Evolutionary conservation across 2,113 vertebrate genomes (phyloP).

Genomic region (Oryzias javanicus): DNA sequence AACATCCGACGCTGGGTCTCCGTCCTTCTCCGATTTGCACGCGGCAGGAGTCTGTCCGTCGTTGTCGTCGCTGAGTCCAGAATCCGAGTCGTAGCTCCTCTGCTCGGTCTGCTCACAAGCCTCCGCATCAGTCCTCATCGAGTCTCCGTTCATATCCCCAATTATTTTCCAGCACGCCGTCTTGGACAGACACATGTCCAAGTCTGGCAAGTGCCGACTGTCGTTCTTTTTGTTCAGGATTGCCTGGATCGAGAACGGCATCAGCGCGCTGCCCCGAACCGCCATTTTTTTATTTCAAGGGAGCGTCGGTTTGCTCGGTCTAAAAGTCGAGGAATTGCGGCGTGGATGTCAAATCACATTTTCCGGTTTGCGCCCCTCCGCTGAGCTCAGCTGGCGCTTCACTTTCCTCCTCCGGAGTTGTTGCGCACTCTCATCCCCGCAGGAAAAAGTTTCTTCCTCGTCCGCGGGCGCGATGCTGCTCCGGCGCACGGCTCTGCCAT

Average conservation of each 20-base stretch:
- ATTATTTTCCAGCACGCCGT: conserved; percentile 89
- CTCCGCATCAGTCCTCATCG: conserved; percentile 63
- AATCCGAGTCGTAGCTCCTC: conserved; percentile 82
- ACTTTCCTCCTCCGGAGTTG: conserved; percentile 22
- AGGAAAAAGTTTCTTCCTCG: conserved; percentile 48
- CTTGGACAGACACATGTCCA: conserved; percentile 79
- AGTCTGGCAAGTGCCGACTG: conserved; percentile 71
- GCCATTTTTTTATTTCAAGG: conserved; percentile 77
- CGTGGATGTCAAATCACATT: conserved; percentile 59
- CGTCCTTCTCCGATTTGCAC: conserved; percentile 70
- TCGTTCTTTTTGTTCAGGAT: conserved; percentile 91
- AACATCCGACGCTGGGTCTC: conserved; percentile 61
- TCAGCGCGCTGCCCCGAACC: conserved; percentile 82
- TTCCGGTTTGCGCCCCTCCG: conserved; percentile 28
- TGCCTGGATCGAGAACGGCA: conserved; percentile 94
- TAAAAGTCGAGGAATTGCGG: conserved; percentile 23
- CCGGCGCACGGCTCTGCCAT: conserved; percentile 64
- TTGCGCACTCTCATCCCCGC: conserved; percentile 59
- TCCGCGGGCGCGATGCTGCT: conserved; percentile 64
- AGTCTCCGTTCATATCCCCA: conserved; percentile 70
- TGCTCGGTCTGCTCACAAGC: conserved; percentile 63
- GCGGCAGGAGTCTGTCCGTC: conserved; percentile 70
- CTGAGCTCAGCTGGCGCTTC: conserved; percentile 20
- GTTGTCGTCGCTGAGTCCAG: conserved; percentile 82
- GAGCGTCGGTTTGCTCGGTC: conserved; percentile 32